Conservation (phyloP, 2,888 invertebrate genomes). For the Orchesellides sinensis region DNA sequence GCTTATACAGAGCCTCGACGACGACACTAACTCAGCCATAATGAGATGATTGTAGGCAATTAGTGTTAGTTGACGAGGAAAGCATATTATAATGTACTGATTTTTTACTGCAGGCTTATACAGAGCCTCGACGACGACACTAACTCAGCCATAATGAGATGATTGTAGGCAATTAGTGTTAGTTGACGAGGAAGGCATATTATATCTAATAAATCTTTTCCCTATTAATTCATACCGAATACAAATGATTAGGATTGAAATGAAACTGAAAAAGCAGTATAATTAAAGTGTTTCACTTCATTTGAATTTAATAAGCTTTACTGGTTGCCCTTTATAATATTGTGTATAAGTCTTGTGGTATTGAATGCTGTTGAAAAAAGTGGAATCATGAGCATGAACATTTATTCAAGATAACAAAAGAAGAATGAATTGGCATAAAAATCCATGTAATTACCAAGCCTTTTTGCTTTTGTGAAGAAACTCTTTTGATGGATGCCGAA, state of each 20-base stretch:
- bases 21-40: slow-evolving; percentile 33
- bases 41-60: slow-evolving; percentile 44
- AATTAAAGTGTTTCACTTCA: slow-evolving; percentile 21
- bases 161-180: slow-evolving; percentile 38
- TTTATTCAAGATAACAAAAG: slow-evolving; percentile 39
- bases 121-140: slow-evolving; percentile 31
- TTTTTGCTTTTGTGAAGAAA: background rate
- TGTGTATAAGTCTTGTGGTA: background rate
- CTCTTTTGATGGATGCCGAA: slow-evolving; percentile 1
- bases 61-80: slow-evolving; percentile 47
- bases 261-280: slow-evolving; percentile 2
- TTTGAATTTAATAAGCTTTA: slow-evolving; percentile 34
- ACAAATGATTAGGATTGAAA: background rate
- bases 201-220: slow-evolving; percentile 28
- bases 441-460: slow-evolving; percentile 49
- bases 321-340: background rate
- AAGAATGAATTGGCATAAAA: slow-evolving; percentile 64
- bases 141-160: slow-evolving; percentile 43
- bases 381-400: background rate
- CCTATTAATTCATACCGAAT: background rate
- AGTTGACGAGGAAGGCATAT: slow-evolving; percentile 39
- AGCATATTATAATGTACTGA: slow-evolving; percentile 19
- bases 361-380: background rate
- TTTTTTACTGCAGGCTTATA: too few species aligned
- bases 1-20: too few species aligned